Conservation (phyloP, 2,113 vertebrate species). For the Tachysurus vachellii region DNA sequence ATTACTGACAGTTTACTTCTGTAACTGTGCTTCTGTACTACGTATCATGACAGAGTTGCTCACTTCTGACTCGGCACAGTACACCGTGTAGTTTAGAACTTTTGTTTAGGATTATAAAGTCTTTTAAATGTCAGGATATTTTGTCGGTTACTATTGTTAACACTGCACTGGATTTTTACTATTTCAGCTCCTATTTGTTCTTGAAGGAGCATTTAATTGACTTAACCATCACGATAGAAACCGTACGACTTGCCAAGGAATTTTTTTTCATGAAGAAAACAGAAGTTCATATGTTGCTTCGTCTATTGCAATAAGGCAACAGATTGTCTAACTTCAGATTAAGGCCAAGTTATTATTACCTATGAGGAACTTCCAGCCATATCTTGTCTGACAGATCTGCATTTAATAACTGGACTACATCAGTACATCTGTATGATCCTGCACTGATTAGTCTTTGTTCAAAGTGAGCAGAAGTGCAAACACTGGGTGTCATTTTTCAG, state of each 20-base stretch:
- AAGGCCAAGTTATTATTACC: constrained; percentile 8
- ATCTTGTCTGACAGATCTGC: neutral
- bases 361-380: neutral
- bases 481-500: neutral
- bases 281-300: constrained; percentile 1
- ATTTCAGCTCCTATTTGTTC: neutral
- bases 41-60: neutral
- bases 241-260: neutral
- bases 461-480: neutral
- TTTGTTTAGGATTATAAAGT: neutral
- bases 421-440: neutral
- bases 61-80: neutral
- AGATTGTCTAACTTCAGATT: neutral
- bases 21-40: neutral
- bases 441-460: neutral
- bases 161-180: neutral
- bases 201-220: neutral
- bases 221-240: neutral
- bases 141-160: neutral
- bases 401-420: neutral
- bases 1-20: neutral
- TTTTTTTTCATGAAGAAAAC: neutral
- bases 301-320: neutral
- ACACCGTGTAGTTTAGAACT: neutral
- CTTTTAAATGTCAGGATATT: neutral